These are phyloP conservation scores for Petrophora chlorosata DNA, from an alignment of 2,888 invertebrate species.

Conservation along the genomic window DNA sequence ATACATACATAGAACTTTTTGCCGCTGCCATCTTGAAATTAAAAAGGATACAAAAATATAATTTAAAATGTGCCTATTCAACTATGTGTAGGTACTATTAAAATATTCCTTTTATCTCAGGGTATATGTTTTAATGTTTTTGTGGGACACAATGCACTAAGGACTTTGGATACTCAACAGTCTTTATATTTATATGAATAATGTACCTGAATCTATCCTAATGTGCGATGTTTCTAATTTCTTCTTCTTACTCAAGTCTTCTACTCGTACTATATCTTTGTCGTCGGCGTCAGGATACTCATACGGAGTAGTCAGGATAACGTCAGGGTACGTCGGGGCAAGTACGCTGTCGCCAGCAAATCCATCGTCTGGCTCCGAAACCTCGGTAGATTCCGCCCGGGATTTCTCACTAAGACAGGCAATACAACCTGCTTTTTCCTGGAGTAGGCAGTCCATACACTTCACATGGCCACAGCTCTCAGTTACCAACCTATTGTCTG, in stretches of 20 bases:
- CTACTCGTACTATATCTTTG: slow-evolving; percentile 36
- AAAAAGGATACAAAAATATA: not conserved
- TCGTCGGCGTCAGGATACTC: slow-evolving; percentile 30
- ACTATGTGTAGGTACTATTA: too few species aligned
- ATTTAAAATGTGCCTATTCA: not conserved
- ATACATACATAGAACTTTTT: slow-evolving; percentile 84
- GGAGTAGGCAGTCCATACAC: slow-evolving; percentile 88
- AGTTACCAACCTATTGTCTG: slow-evolving; percentile 86
- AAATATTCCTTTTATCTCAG: too few species aligned
- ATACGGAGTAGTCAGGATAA: slow-evolving; percentile 37
- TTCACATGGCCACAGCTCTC: slow-evolving; percentile 91
- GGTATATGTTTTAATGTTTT: too few species aligned
- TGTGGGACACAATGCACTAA: too few species aligned
- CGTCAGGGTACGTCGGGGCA: slow-evolving; percentile 26
- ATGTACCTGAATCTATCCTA: slow-evolving; percentile 63
- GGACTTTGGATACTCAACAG: too few species aligned
- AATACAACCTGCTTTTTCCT: slow-evolving; percentile 86
- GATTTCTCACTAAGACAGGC: slow-evolving; percentile 66
- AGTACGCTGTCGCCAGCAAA: slow-evolving; percentile 36
- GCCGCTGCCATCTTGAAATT: slow-evolving; percentile 73
- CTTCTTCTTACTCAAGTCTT: slow-evolving; percentile 55
- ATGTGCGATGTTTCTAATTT: slow-evolving; percentile 72
- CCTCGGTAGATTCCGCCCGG: slow-evolving; percentile 29
- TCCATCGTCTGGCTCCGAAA: slow-evolving; percentile 32
- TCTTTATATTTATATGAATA: not conserved